Evolutionary conservation across 2,113 vertebrate genomes (phyloP), one percentile per base, ranked within the genome.

Genomic region (Pseudopipra pipra): DNA sequence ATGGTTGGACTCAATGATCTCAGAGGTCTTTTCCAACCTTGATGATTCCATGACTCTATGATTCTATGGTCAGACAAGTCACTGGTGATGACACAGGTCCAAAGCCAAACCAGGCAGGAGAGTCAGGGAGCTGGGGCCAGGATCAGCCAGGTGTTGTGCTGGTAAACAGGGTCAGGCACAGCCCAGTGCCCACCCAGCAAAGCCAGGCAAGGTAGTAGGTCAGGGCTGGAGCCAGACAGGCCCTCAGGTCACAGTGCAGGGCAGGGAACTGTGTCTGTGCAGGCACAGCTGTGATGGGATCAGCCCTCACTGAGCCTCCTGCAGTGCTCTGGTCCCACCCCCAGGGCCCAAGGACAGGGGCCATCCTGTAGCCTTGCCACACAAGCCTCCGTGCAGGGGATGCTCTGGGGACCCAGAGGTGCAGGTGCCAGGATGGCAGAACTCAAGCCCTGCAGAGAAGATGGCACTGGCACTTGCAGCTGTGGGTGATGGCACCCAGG

Each of bases 101-200:
- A 58, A 59, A 43, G 12, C 27, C 20, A 31, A 44, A 68, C 35
- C 0, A 0, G 47, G 35, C 72, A 56, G 28, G 37, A 0, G 2
- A 62, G 16, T 27, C 71, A 1, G 2, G 5, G 3, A 39, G 51
- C 39, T 55, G 61, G 47, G 44, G 24, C 28, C 20, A 27, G 27
- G 47, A 56, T 56, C 63, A 59, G 22, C n/a, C 58, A 44, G 58
- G 27, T 17, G 3, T 27, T 23, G 54, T 4, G 8, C 24, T 0
- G 6, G 58, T 6, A 12, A 46, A 24, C 1, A 14, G 41, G 37
- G 15, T 28, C 61, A 55, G 37, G 37, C 25, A 39, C 37, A 41
- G 74, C 10, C 23, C 66, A 11, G 51, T 11, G 31, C 30, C 55
- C 51, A 17, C 46, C 17, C 55, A 52, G 76, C 28, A 66, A 27